Base-by-base conservation (phyloP, 2,888 invertebrate species). In the Lasiommata megera region DNA sequence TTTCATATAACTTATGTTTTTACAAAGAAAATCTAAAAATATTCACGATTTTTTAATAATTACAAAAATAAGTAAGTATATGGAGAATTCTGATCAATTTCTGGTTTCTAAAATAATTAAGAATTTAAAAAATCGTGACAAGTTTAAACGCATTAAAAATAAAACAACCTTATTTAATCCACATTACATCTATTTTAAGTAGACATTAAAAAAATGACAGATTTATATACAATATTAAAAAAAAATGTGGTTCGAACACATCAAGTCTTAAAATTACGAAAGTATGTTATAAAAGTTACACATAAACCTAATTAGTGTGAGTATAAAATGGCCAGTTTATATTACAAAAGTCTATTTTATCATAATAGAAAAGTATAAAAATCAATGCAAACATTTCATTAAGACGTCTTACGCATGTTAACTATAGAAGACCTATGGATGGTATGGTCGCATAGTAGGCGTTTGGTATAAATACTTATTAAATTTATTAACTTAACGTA, bases 161-260 rank as follows among this genome's bases (percentile, higher is more conserved):
- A 43, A 50, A 54, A 55, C 61, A 60, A 51, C 52, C 54, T 58
- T 61, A 68, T 71, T 74, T 73, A 72, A 67, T 68, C 70, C 73
- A 71, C 70, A 67, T 64, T 70, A 61, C 65, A 67, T 64, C 63
- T 62, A 58, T 60, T 62, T 66, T 67, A 67, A 65, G 65, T 67
- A 62, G 56, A 59, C 55, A 56, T 54, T 40, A 58, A 54, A 23
- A 44, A 23, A 47, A 52, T 58, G 63, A 66, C 65, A 69, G 65
- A 67, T 67, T n/a, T 69, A 67, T 71, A 73, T 70, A 72, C 68
- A 71, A 60, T 68, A 73, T 70, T n/a, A n/a, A n/a, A 64, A 61
- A 47, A 57, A 60, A 72, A 75, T 80, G 79, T 83, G 81, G 82
- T 80, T 73, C 74, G 76, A 82, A 84, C 78, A 79, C 77, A 77